Conservation (phyloP, 2,888 invertebrate genomes). For the Stenodema calcarata region DNA sequence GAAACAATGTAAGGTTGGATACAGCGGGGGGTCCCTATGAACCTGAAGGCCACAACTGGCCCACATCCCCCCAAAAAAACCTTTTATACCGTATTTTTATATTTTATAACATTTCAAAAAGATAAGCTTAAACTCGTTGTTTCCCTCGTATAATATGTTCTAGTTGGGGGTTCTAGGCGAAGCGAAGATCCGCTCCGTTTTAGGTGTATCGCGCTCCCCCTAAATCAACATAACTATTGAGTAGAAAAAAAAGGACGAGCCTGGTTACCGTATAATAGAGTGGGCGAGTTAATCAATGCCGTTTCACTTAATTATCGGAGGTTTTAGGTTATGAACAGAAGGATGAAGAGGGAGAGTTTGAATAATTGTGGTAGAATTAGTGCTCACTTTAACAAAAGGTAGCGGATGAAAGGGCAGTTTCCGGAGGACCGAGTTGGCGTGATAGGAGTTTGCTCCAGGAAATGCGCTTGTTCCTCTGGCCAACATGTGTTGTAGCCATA, state of each 20-base stretch:
- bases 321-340: background rate
- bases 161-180: background rate
- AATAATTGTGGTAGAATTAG: background rate
- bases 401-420: background rate
- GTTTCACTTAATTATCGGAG: conserved; percentile 28
- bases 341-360: background rate
- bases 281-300: background rate
- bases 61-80: no score
- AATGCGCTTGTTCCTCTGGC: background rate
- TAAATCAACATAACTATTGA: conserved; percentile 20
- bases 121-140: background rate
- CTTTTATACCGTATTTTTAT: no score
- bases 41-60: no score
- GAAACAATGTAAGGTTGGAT: no score
- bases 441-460: background rate
- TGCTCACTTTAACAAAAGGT: background rate
- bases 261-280: background rate
- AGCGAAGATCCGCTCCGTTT: conserved; percentile 15
- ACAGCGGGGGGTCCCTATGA: no score
- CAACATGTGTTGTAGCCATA: background rate
- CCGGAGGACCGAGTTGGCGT: background rate
- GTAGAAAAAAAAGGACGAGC: background rate
- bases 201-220: background rate
- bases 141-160: background rate
- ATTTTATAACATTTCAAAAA: no score